Evolutionary conservation across 2,888 invertebrate genomes (phyloP).

Genomic region (Priapulus caudatus): DNA sequence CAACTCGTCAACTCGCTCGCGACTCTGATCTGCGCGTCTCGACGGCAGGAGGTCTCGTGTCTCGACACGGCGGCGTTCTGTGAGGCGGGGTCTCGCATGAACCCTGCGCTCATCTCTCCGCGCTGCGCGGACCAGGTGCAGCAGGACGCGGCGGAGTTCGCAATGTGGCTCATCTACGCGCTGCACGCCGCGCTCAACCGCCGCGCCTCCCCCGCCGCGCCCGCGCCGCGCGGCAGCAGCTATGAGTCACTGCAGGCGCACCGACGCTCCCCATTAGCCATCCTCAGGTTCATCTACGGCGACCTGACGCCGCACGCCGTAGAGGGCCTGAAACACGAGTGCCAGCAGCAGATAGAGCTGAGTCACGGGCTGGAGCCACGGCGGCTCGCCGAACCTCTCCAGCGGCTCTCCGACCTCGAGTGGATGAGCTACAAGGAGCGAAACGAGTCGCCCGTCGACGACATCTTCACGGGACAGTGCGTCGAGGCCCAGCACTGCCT

Average conservation of each 20-base stretch:
- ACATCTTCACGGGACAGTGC: slow-evolving; percentile 34
- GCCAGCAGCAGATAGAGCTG: slow-evolving; percentile 31
- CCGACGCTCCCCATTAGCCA: slow-evolving; percentile 22
- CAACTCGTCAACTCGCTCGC: slow-evolving; percentile 25
- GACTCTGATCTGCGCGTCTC: slow-evolving; percentile 24
- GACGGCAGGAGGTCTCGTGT: slow-evolving; percentile 13
- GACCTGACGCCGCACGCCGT: slow-evolving; percentile 28
- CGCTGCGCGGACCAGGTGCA: neutral
- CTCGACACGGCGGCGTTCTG: slow-evolving; percentile 5
- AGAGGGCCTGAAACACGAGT: slow-evolving; percentile 28
- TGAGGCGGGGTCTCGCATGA: slow-evolving; percentile 9
- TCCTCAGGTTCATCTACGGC: slow-evolving; percentile 33
- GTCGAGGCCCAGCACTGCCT: slow-evolving; percentile 33
- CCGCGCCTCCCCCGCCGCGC: slow-evolving; percentile 19
- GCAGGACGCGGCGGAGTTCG: slow-evolving; percentile 35
- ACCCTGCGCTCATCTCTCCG: slow-evolving; percentile 4
- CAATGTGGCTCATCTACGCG: slow-evolving; percentile 32
- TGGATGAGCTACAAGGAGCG: slow-evolving; percentile 35
- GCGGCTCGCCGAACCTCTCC: slow-evolving; percentile 34
- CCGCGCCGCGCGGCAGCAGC: slow-evolving; percentile 19
- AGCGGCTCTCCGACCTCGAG: slow-evolving; percentile 34
- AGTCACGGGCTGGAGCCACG: slow-evolving; percentile 31
- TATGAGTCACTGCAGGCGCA: neutral
- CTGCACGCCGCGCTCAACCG: slow-evolving; percentile 29
- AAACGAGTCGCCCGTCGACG: slow-evolving; percentile 32